Base-by-base conservation (phyloP, 2,797 vertebrate genomes). In the Anniella stebbinsi region DNA sequence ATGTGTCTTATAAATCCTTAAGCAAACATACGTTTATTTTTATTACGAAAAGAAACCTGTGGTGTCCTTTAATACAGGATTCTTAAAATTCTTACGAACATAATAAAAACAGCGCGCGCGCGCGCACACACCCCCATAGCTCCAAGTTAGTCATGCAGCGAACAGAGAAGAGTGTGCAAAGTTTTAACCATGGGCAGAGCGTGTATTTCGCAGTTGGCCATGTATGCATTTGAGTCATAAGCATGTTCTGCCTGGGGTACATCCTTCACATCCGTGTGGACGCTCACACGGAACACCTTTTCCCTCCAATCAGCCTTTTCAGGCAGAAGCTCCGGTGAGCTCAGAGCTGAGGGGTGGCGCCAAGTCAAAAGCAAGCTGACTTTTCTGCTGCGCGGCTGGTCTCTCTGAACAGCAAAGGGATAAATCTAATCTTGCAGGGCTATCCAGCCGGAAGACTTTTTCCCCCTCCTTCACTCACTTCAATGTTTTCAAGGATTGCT, bases 201-300 rank as follows among this genome's bases (percentile, higher is more conserved):
- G 83, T 54, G 76, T 41, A 5, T 38, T 57, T 84, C 38, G 89
- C 89, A 69, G 48, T 75, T 69, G 6, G 90, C 66, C 87, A 21
- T 12, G n/a, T 78, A 80, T 48, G 92, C 54, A 10, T 82, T 63
- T 94, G 94, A 96, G 94, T 97, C 96, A 94, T 91, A 73, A 60
- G 90, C 86, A 21, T 60, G 90, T 85, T 69, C 38, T 84, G 93
- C 93, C 91, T 1, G 92, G 90, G 95, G 94, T 94, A 90, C 90
- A 94, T 93, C 48, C 36, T 21, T 94, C 92, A 92, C 93, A 93
- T 95, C 95, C 95, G 95, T 93, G 80, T 93, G 36, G 2, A 89
- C 84, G 7, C 91, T 12, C 23, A 30, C 38, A 33, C 90, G 95
- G 84, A 82, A 76, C 96, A 95, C 96, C 97, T 96, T 91, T 95